Percentiles rank a stretch among this genome's conserved stretches.
Evolutionary conservation across 2,888 invertebrate species (phyloP).

Genomic region (Eristalis intricaria): DNA sequence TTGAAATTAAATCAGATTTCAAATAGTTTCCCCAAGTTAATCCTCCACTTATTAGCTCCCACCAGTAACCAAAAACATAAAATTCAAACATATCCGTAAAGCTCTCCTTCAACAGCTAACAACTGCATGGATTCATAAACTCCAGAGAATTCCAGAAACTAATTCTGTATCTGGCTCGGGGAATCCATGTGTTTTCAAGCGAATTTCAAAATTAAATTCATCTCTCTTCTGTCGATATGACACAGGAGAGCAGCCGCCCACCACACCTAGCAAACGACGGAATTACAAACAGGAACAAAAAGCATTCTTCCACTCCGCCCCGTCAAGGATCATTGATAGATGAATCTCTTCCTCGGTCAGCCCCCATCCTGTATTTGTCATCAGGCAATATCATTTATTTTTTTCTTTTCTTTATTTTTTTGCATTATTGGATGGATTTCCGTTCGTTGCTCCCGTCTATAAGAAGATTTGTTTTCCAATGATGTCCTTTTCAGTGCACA

Average conservation of each 20-base stretch:
- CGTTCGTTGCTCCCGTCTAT: conserved; percentile 11
- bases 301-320: background rate
- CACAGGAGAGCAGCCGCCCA: background rate
- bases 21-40: background rate
- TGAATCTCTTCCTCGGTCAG: background rate
- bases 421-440: conserved; percentile 4
- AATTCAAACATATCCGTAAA: background rate
- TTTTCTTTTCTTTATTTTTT: background rate
- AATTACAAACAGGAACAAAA: no score
- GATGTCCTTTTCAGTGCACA: background rate
- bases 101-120: background rate
- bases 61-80: background rate
- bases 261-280: no score
- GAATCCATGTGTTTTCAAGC: background rate
- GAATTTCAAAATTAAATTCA: conserved; percentile 19
- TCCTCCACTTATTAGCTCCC: background rate
- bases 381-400: background rate
- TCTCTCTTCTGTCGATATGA: background rate
- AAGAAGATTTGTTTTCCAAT: conserved; percentile 13
- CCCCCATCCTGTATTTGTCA: background rate
- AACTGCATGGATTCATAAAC: background rate
- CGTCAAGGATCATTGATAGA: conserved; percentile 9
- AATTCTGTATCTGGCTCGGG: background rate
- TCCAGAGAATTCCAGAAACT: background rate
- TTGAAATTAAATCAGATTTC: background rate